These are phyloP conservation scores for Halesus radiatus DNA, from an alignment of 1,140 invertebrate species.

Conservation along the genomic window DNA sequence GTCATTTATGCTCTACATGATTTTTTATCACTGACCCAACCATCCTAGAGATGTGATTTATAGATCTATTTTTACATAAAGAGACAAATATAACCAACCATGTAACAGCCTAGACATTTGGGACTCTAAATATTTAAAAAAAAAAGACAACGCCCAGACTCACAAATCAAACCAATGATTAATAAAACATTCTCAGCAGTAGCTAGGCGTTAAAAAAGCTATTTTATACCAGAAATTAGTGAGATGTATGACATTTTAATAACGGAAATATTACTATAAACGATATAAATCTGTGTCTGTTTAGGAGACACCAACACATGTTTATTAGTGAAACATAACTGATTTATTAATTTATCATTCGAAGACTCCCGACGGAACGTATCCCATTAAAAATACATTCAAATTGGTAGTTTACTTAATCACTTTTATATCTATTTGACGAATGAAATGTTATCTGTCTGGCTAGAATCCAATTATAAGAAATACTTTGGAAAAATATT, in stretches of 20 bases:
- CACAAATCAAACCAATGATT: background rate
- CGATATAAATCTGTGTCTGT: background rate
- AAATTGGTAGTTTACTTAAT: background rate
- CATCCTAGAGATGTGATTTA: background rate
- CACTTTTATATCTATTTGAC: background rate
- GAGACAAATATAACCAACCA: too few relatives aligned
- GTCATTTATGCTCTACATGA: background rate
- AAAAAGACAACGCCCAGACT: background rate
- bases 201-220: background rate
- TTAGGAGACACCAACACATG: background rate
- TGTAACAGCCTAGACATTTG: too few relatives aligned
- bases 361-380: background rate
- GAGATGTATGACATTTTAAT: background rate
- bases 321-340: background rate
- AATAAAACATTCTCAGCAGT: background rate
- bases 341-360: slow-evolving; percentile 8
- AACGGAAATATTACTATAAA: background rate
- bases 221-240: background rate
- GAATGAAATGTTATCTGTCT: background rate
- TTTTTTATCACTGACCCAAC: background rate
- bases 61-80: too few relatives aligned
- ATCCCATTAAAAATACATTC: slow-evolving; percentile 8
- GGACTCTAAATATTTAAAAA: too few relatives aligned
- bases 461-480: background rate
- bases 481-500: background rate